These are phyloP conservation scores for Trogon melanurus DNA, from an alignment of 2,113 vertebrate genomes.

Conservation along the genomic window DNA sequence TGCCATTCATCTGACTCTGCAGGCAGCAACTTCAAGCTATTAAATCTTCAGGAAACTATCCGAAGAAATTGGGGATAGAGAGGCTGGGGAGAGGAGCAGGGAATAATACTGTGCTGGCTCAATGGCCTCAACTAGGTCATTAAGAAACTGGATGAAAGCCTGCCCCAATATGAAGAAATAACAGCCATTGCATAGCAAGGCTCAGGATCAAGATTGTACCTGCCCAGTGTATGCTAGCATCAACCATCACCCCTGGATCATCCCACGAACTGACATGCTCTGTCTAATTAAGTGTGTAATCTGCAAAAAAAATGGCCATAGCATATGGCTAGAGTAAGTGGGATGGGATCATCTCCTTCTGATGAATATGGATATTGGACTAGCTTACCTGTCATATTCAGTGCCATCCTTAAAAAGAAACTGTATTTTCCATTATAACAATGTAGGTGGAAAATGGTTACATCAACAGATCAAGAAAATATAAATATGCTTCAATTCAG, in stretches of 20 bases:
- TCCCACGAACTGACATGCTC: neutral
- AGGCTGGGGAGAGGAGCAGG: neutral
- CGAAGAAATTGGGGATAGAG: neutral
- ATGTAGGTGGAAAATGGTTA: neutral
- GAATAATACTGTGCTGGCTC: neutral
- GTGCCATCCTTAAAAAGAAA: neutral
- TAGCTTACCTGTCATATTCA: neutral
- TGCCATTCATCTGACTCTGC: neutral
- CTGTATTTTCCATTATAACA: neutral
- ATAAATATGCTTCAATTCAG: neutral
- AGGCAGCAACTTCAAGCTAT: slow-evolving; percentile 13
- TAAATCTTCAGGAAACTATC: slow-evolving; percentile 12
- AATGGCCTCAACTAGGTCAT: neutral
- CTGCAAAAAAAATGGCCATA: neutral
- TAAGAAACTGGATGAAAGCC: neutral
- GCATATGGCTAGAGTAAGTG: neutral
- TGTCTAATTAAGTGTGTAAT: neutral
- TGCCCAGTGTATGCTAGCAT: accelerated
- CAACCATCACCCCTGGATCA: neutral
- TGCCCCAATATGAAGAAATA: neutral
- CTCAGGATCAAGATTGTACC: neutral
- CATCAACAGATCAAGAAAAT: neutral
- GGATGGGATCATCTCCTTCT: neutral
- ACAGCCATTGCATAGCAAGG: neutral
- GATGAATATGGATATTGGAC: neutral